Evolutionary conservation across 2,113 vertebrate species (phyloP).

Genomic region (Malurus melanocephalus): DNA sequence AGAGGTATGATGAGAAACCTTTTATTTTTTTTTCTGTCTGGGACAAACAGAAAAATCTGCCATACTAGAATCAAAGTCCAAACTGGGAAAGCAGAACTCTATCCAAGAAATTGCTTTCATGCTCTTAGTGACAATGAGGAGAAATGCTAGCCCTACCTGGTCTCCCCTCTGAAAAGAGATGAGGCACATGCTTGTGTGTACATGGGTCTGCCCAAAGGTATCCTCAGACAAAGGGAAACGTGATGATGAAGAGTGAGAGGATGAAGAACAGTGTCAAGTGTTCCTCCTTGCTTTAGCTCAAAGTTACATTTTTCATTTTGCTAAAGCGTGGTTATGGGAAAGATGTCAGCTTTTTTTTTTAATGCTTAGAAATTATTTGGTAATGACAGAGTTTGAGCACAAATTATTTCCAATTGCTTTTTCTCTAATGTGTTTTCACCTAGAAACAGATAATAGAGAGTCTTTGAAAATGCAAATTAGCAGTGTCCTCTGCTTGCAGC

Average conservation of each 20-base stretch:
- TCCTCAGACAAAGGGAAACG: not conserved
- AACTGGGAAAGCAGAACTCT: not conserved
- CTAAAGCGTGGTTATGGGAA: not conserved
- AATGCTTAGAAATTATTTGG: not conserved
- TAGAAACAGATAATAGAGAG: not conserved
- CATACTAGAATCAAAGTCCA: not conserved
- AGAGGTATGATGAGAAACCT: not conserved
- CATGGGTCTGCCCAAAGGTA: accelerated
- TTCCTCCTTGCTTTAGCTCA: not conserved
- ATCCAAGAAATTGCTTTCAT: not conserved
- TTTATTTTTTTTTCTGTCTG: not conserved
- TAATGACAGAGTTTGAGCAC: not conserved
- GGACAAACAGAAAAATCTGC: not conserved
- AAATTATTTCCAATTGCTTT: not conserved
- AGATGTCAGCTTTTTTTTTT: not conserved
- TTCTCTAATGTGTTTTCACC: not conserved
- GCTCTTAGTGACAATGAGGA: not conserved
- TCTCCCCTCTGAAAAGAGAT: not conserved
- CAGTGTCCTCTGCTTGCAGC: not conserved
- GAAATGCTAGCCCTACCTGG: not conserved
- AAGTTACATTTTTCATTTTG: not conserved
- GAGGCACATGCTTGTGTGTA: not conserved
- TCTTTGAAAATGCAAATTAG: not conserved
- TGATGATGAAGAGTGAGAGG: not conserved
- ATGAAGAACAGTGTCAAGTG: not conserved